Evolutionary conservation across 2,113 vertebrate species (phyloP).

Genomic region (Trichechus manatus): DNA sequence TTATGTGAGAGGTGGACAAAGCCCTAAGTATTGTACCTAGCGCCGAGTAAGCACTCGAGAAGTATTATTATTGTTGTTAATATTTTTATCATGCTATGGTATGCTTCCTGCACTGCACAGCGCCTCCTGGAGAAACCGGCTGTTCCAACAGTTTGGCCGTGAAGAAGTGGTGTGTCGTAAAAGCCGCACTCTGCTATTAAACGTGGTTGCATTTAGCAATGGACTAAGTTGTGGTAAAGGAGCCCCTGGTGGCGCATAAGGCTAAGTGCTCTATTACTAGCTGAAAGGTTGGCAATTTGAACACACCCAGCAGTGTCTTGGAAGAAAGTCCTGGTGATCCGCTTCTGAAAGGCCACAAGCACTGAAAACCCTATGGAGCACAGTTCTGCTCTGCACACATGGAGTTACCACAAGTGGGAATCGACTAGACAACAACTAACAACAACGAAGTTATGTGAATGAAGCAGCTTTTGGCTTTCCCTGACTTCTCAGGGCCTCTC

Average conservation of each 20-base stretch:
- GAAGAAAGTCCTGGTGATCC: neutral
- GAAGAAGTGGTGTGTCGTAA: neutral
- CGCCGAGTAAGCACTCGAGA: neutral
- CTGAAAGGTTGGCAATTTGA: neutral
- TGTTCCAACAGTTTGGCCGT: neutral
- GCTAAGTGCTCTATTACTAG: neutral
- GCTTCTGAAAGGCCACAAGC: neutral
- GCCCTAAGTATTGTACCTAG: neutral
- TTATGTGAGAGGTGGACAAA: neutral
- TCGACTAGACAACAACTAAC: neutral
- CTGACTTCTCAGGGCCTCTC: neutral
- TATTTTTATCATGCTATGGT: neutral
- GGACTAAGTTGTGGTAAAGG: neutral
- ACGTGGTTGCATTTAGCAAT: neutral
- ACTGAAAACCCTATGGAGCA: neutral
- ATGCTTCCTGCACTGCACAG: neutral
- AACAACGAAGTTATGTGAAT: neutral
- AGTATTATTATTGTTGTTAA: neutral
- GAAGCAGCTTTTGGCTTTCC: constrained; percentile 32
- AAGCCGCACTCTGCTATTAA: neutral
- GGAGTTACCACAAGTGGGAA: neutral
- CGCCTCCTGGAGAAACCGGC: constrained; percentile 24
- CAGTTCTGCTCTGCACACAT: neutral
- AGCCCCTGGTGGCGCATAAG: neutral
- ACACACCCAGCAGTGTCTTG: neutral